These are phyloP conservation scores for Lamellibrachia luymesi DNA, from an alignment of 1,140 invertebrate species.

Conservation along the genomic window DNA sequence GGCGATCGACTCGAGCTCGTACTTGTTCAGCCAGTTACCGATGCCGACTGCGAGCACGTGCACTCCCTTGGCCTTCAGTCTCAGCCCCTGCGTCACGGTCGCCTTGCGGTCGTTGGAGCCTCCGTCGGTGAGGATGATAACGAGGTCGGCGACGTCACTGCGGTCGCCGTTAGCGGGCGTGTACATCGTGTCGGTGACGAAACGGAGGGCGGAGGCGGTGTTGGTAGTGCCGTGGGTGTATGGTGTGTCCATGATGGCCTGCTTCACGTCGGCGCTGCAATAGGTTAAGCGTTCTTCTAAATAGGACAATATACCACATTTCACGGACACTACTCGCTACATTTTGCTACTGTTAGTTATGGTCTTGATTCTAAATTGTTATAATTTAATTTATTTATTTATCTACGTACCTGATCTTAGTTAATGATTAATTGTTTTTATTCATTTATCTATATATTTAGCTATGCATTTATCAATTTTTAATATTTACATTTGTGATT, in stretches of 20 bases:
- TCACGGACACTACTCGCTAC: too few species aligned
- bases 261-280: not conserved
- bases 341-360: too few species aligned
- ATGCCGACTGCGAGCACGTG: constrained; percentile 33
- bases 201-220: constrained; percentile 19
- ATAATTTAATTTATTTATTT: too few species aligned
- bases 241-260: not conserved
- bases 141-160: not conserved
- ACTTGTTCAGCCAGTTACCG: constrained; percentile 25
- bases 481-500: too few species aligned
- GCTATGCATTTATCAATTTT: too few species aligned
- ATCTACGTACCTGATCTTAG: too few species aligned
- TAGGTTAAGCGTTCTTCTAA: not conserved
- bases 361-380: too few species aligned
- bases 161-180: constrained; percentile 18
- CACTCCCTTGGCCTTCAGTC: constrained; percentile 33
- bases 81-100: constrained; percentile 27
- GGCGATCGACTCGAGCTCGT: constrained; percentile 34
- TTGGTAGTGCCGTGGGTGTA: constrained; percentile 19
- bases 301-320: too few species aligned
- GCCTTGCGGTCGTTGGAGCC: constrained; percentile 12
- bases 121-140: constrained; percentile 24
- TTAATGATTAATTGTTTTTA: too few species aligned
- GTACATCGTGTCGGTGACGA: constrained; percentile 2
- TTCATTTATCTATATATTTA: too few species aligned